These are phyloP conservation scores for Coelogynopora nodosa DNA, from an alignment of 2,888 invertebrate genomes.

Conservation along the genomic window DNA sequence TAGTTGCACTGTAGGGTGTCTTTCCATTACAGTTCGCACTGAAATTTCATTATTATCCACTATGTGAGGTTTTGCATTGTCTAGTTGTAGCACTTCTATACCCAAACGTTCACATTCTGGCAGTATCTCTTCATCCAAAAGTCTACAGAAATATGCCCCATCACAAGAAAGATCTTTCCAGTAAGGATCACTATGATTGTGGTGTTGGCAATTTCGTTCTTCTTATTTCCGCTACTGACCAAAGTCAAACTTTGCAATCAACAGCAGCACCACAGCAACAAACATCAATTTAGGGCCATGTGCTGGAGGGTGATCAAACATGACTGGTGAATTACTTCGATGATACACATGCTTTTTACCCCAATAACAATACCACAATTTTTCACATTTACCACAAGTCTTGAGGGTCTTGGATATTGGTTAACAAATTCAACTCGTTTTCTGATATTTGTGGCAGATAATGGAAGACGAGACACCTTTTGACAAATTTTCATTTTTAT, in stretches of 20 bases:
- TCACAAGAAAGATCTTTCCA: not conserved
- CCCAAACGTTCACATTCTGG: not conserved
- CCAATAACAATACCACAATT: too few relatives aligned
- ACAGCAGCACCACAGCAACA: not conserved
- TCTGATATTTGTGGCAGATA: not conserved
- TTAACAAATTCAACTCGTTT: not conserved
- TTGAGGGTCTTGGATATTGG: not conserved
- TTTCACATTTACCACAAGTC: too few relatives aligned
- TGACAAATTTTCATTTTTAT: not conserved
- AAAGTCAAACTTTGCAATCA: not conserved
- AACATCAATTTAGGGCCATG: not conserved
- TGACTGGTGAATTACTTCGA: not conserved
- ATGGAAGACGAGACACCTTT: not conserved
- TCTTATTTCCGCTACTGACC: not conserved
- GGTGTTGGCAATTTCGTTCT: not conserved
- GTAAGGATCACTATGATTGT: not conserved
- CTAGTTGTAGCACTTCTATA: not conserved
- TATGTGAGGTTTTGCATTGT: slow-evolving; percentile 7
- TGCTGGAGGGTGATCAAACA: not conserved
- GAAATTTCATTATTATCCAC: not conserved
- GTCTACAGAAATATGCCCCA: not conserved
- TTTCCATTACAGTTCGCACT: not conserved
- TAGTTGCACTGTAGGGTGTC: not conserved
- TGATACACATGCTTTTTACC: not conserved
- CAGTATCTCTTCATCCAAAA: not conserved